A percentile compares a stretch with the other conserved stretches of the same genome.
Evolutionary conservation across 92 coral and sea anemone species (phyloP).

Genomic region (Porites lobata): DNA sequence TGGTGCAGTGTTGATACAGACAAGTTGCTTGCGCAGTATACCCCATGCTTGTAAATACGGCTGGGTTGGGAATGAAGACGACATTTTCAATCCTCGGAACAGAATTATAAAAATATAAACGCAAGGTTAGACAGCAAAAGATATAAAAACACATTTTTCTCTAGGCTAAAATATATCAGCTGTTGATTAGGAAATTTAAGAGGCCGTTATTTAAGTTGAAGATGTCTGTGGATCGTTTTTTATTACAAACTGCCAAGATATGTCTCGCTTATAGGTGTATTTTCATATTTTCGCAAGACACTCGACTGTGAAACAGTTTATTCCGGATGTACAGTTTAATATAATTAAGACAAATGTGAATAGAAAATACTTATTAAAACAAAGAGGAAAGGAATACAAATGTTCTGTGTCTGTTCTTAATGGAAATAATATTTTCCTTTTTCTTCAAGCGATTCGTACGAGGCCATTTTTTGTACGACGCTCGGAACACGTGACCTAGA

Average conservation of each 20-base stretch:
- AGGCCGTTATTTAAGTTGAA: slow-evolving; percentile 8
- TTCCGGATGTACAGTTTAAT: slow-evolving; percentile 25
- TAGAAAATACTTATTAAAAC: neutral
- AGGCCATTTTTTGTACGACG: too few species aligned
- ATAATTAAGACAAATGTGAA: neutral
- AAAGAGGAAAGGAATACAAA: neutral
- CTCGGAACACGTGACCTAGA: too few species aligned
- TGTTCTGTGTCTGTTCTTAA: neutral
- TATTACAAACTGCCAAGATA: neutral
- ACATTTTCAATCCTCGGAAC: too few species aligned
- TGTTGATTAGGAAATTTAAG: neutral
- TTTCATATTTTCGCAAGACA: slow-evolving; percentile 28
- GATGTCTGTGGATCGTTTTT: neutral
- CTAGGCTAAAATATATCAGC: too few species aligned
- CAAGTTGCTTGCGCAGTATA: slow-evolving; percentile 11
- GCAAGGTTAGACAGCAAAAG: too few species aligned
- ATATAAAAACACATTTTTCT: too few species aligned
- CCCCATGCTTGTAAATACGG: too few species aligned
- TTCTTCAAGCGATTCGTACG: too few species aligned
- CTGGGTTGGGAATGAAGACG: too few species aligned
- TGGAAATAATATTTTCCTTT: too few species aligned
- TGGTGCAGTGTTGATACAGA: neutral
- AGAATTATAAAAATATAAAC: too few species aligned
- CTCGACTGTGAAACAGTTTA: neutral
- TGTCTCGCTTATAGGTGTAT: slow-evolving; percentile 27